phyloP scores from a whole-genome alignment of 2,888 invertebrate genomes.

The Xestia xanthographa region DNA sequence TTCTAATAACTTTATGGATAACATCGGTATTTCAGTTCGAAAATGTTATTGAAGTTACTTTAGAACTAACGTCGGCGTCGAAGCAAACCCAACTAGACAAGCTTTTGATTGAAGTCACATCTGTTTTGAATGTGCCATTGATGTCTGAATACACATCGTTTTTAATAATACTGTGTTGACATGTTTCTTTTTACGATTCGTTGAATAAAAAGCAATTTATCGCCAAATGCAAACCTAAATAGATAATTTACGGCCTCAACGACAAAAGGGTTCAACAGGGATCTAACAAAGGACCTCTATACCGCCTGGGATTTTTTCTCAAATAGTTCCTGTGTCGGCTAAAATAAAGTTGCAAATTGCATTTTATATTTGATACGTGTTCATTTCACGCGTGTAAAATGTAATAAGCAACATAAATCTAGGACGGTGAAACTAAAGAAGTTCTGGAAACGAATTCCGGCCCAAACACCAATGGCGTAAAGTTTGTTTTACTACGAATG shows the following conservation, averaged over 20 bases:
- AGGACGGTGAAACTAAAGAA: conserved; percentile 72
- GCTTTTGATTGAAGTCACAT: conserved; percentile 52
- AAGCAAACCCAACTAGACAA: conserved; percentile 25
- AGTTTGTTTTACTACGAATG: conserved; percentile 70
- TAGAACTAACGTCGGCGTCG: conserved; percentile 39
- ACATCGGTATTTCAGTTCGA: conserved; percentile 70
- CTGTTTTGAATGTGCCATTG: conserved; percentile 38
- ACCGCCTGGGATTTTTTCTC: conserved; percentile 54
- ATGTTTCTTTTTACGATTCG: conserved; percentile 73
- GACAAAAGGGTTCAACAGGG: conserved; percentile 80
- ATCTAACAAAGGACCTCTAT: conserved; percentile 59
- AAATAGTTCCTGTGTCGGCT: conserved; percentile 78
- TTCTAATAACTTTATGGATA: conserved; percentile 76
- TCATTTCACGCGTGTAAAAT: conserved; percentile 88
- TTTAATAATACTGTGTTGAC: conserved; percentile 77
- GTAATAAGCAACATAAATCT: conserved; percentile 88
- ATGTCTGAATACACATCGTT: conserved; percentile 34
- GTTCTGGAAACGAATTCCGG: conserved; percentile 55
- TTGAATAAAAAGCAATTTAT: conserved; percentile 85
- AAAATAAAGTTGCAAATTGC: conserved; percentile 84
- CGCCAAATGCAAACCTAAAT: conserved; percentile 85
- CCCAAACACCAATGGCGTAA: conserved; percentile 64
- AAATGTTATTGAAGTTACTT: conserved; percentile 62
- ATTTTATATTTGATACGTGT: conserved; percentile 78
- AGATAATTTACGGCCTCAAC: conserved; percentile 86